These are phyloP conservation scores for Chironomus striatipennis DNA, from an alignment of 1,140 invertebrate genomes.

Conservation along the genomic window DNA sequence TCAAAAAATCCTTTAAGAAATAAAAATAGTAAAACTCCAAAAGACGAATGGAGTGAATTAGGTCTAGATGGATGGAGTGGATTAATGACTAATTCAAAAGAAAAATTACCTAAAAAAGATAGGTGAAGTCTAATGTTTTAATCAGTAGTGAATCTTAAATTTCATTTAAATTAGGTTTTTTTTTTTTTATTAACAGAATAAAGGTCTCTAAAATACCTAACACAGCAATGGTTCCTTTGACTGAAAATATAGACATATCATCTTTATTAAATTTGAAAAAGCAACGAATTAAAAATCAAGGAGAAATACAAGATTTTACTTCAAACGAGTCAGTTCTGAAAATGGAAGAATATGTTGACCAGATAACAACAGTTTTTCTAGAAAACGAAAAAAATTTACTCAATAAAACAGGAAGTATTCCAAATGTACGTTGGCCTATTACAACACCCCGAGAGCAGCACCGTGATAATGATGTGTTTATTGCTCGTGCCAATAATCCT, in stretches of 20 bases:
- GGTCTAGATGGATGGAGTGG: slow-evolving; percentile 36
- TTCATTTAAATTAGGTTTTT: too few species aligned
- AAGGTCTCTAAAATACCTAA: neutral
- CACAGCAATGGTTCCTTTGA: neutral
- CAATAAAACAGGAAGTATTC: neutral
- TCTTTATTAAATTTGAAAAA: neutral
- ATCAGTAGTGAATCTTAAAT: too few species aligned
- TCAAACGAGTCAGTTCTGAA: neutral
- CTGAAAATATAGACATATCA: neutral
- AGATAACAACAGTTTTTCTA: neutral
- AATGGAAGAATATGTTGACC: neutral
- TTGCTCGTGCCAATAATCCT: slow-evolving; percentile 38
- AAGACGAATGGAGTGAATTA: slow-evolving; percentile 30
- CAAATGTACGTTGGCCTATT: slow-evolving; percentile 26
- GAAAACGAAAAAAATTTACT: slow-evolving; percentile 6
- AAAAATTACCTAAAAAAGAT: slow-evolving; percentile 20
- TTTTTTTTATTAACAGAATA: neutral
- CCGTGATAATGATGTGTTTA: slow-evolving; percentile 32
- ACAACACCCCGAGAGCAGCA: slow-evolving; percentile 27
- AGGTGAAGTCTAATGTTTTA: too few species aligned
- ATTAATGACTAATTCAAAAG: slow-evolving; percentile 28
- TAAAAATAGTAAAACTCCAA: neutral
- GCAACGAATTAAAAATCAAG: neutral
- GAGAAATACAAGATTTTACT: neutral
- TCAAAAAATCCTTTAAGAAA: neutral